Conservation (phyloP, 2,113 vertebrate genomes). For the Hipposideros armiger region DNA sequence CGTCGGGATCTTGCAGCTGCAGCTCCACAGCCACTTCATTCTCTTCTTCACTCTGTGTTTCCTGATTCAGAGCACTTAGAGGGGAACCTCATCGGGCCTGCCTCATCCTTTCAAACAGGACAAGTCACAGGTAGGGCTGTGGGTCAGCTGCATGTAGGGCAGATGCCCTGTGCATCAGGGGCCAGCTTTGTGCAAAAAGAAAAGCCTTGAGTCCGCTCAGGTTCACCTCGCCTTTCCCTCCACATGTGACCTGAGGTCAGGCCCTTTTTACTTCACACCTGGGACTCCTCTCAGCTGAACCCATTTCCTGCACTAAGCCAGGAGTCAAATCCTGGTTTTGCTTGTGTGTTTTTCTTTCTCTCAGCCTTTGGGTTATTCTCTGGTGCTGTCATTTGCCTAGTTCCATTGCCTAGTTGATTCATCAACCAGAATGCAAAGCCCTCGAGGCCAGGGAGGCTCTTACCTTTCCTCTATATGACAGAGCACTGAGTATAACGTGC, state of each 20-base stretch:
- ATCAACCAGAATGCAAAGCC: neutral
- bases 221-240: neutral
- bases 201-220: neutral
- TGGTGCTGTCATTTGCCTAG: neutral
- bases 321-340: neutral
- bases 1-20: accelerated
- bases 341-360: neutral
- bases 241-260: neutral
- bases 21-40: neutral
- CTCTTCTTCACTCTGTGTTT: neutral
- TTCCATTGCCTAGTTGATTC: neutral
- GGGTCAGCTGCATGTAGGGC: neutral
- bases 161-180: neutral
- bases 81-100: neutral
- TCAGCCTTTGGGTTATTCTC: neutral
- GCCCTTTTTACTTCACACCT: neutral
- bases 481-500: neutral
- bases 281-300: neutral
- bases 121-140: neutral
- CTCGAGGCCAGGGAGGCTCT: neutral
- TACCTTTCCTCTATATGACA: neutral
- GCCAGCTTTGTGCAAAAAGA: neutral
- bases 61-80: neutral
- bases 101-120: neutral
- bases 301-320: neutral